A percentile compares a stretch with the other conserved stretches of the same genome.
These are phyloP conservation scores for Ciconia boyciana DNA, from an alignment of 2,113 vertebrate species.

Conservation along the genomic window DNA sequence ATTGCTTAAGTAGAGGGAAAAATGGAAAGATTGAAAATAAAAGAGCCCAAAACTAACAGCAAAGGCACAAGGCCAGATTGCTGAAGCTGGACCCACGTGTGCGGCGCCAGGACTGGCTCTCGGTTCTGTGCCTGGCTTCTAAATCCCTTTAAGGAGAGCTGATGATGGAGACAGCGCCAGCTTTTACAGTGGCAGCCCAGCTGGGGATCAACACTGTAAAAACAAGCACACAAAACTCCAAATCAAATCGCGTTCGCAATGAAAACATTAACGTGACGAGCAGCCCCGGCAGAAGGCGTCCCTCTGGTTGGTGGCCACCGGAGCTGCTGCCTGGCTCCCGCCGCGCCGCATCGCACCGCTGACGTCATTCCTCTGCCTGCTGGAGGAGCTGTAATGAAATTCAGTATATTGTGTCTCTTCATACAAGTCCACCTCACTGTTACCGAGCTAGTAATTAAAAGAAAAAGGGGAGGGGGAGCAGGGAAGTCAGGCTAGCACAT, in stretches of 20 bases:
- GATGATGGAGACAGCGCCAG: background rate
- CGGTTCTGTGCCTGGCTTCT: background rate
- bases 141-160: background rate
- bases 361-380: conserved; percentile 20
- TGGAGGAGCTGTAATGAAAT: background rate
- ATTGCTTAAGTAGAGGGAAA: background rate
- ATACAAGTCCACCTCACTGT: background rate
- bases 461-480: background rate
- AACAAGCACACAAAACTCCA: background rate
- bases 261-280: background rate
- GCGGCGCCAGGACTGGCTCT: background rate
- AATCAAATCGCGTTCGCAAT: background rate
- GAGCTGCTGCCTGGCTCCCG: conserved; percentile 10
- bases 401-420: background rate
- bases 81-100: background rate
- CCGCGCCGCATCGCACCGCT: conserved; percentile 25
- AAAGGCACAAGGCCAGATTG: background rate
- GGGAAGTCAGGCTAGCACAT: fast-evolving
- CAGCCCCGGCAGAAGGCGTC: background rate
- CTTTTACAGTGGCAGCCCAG: background rate
- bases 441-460: background rate
- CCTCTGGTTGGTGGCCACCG: background rate
- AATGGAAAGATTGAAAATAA: conserved; percentile 24
- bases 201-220: background rate
- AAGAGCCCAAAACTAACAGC: background rate